Evolutionary conservation across 2,888 invertebrate genomes (phyloP).

Genomic region (Sarcophaga rosellei): DNA sequence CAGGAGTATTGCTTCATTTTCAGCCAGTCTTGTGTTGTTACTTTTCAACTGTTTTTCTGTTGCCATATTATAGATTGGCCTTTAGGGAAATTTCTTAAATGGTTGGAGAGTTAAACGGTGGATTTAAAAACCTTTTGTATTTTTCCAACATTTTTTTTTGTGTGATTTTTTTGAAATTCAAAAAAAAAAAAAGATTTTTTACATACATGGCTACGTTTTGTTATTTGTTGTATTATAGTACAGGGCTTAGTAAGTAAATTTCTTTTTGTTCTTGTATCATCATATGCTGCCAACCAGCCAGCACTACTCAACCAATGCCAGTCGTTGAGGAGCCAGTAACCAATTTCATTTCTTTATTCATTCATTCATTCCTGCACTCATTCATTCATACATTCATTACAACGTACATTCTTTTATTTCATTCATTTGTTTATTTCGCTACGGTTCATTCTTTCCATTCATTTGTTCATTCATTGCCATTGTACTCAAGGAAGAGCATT

Average conservation of each 20-base stretch:
- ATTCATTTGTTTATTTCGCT: constrained; percentile 34
- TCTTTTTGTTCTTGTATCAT: not conserved
- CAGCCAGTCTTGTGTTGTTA: too few relatives aligned
- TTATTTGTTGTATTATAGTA: not conserved
- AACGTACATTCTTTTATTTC: not conserved
- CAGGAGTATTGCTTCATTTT: not conserved
- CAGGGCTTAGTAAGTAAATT: not conserved
- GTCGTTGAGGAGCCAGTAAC: too few relatives aligned
- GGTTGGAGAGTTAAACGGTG: constrained; percentile 41
- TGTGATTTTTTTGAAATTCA: not conserved
- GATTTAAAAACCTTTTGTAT: constrained; percentile 22
- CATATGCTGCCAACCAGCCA: constrained; percentile 48
- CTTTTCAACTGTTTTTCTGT: not conserved
- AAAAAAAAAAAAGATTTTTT: constrained; percentile 27
- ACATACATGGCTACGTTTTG: constrained; percentile 35
- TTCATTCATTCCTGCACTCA: too few relatives aligned
- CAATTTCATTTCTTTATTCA: too few relatives aligned
- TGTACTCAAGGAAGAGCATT: not conserved
- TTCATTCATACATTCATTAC: too few relatives aligned
- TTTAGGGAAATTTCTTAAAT: constrained; percentile 65
- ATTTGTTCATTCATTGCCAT: not conserved
- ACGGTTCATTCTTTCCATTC: constrained; percentile 24
- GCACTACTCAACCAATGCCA: constrained; percentile 8
- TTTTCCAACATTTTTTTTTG: constrained; percentile 6
- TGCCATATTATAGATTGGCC: constrained; percentile 60